Conservation (phyloP, 2,888 invertebrate species). For the Hemithea aestivaria region DNA sequence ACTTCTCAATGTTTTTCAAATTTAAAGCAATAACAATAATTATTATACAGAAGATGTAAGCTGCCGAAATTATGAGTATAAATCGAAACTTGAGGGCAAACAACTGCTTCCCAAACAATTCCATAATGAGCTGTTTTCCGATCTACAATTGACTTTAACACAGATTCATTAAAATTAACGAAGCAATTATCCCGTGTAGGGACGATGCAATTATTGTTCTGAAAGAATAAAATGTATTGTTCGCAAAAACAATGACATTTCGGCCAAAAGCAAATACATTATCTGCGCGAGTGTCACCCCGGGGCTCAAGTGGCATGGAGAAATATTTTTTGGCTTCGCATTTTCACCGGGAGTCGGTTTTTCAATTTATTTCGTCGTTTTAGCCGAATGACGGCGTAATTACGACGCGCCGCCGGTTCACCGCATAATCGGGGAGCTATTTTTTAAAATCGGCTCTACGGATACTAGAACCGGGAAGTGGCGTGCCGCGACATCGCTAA, state of each 20-base stretch:
- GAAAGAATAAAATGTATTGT: constrained; percentile 54
- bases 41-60: background rate
- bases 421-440: constrained; percentile 56
- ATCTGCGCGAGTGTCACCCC: constrained; percentile 59
- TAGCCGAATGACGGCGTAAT: constrained; percentile 69
- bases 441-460: constrained; percentile 33
- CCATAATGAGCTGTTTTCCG: constrained; percentile 11
- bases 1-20: background rate
- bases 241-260: constrained; percentile 60
- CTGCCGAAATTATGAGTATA: background rate
- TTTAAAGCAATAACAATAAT: background rate
- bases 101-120: constrained; percentile 10
- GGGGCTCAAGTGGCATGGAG: constrained; percentile 57
- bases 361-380: constrained; percentile 74
- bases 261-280: constrained; percentile 68
- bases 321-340: constrained; percentile 61
- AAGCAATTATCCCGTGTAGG: constrained; percentile 53
- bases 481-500: constrained; percentile 16
- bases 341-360: constrained; percentile 66
- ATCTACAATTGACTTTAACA: constrained; percentile 23
- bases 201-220: constrained; percentile 46
- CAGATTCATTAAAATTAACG: constrained; percentile 56
- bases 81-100: constrained; percentile 9
- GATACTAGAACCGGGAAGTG: constrained; percentile 12
- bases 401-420: constrained; percentile 52